Base-by-base conservation (phyloP, 1,140 invertebrate genomes). In the Cherax destructor region DNA sequence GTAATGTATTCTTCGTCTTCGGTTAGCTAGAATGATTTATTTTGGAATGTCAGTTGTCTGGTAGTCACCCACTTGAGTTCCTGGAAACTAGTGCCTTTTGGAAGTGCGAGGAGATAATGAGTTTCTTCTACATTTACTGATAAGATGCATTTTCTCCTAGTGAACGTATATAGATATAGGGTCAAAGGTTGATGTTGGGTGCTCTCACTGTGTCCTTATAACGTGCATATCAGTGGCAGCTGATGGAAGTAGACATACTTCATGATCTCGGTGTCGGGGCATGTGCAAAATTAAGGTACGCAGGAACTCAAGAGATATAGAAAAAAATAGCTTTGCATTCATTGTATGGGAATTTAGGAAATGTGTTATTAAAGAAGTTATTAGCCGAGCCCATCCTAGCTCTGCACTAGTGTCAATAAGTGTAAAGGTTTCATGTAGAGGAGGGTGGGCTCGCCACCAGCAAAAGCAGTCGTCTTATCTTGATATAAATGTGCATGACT, bases 191-290 rank as follows among this genome's bases (percentile, higher is more conserved):
- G 0, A 30, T 74, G 24, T 3, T 74, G 13, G 61, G 61, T 65
- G 30, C 21, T 74, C 7, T 74, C 69, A 30, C 9, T 74, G 69
- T 74, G 21, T 18, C 65, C 18, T 69, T 5, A 6, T 69, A 18
- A 69, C 18, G 4, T 69, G 21, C 18, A 10, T 30, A 30, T 30
- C 69, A 24, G 69, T 30, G 69, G 69, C 69, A 74, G 69, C 69
- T 74, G 69, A 30, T 74, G 69, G 69, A 18, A 74, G 69, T 74
- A n/a, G 24, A 74, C n/a, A 74, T n/a, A 74, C 69, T 30, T 74
- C 69, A 5, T 74, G 69, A 30, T 30, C 69, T 74, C 69, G 69
- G 65, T 69, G 65, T 69, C 18, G 65, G 30, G 65, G 65, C 18
- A 69, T 69, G 13, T 69, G 65, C 65, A 18, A 69, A 41, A n/a